Base-by-base conservation (phyloP, 2,113 vertebrate genomes). In the Bungarus multicinctus region DNA sequence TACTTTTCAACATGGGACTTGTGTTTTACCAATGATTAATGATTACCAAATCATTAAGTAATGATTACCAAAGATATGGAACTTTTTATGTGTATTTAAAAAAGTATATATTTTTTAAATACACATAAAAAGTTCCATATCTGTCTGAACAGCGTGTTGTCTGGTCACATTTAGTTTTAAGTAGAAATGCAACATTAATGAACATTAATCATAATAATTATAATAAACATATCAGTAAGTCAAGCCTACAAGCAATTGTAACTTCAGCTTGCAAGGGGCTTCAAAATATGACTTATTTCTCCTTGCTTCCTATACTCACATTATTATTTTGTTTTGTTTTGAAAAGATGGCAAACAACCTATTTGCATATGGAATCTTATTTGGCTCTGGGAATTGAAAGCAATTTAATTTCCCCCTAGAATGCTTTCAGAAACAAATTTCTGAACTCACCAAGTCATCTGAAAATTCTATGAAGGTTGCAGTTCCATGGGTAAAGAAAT, bases 361-460 rank as follows among this genome's bases (percentile, higher is more conserved):
- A 95, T 58, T 96, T 96, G 95, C 93, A 96, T 97, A 96, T 89
- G 25, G 74, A 95, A 96, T 94, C 69, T 90, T 97, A 91, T 96
- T 97, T 95, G 96, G 95, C 96, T 97, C 96, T 94, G 93, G 95
- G 94, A 97, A 34, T 94, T 96, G 95, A 98, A 97, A 97, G 89
- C 92, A 97, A 97, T 97, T 98, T 97, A 96, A 96, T 97, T 92
- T 93, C 69, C 69, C 34, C 34, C 7, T 39, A 39, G 47, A 96
- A 93, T 95, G 91, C 94, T 94, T 69, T 30, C 60, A 93, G 95
- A 97, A 97, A 95, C 54, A 87, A 91, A 86, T 93, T 22, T 85
- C 96, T 97, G 94, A 96, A 55, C 88, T 95, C 90, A 96, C 55
- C 90, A 94, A 97, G 92, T 97, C 94, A 95, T 93, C 92, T 95